phyloP scores from a whole-genome alignment of 2,113 vertebrate species.

The Lonchura striata region DNA sequence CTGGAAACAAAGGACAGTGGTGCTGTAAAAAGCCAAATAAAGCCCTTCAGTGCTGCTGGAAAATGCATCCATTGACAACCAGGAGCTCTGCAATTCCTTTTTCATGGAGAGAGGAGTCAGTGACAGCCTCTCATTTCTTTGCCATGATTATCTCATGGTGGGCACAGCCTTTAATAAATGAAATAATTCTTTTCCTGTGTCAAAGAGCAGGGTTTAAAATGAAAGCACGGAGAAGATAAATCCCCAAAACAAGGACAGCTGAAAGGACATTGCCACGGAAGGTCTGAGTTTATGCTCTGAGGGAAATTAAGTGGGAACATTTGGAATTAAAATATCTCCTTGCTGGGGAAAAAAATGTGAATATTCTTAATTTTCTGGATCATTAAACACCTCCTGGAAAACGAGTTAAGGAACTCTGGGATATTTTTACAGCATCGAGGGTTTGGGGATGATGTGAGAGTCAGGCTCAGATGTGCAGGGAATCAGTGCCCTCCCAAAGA shows the following conservation, averaged over 20 bases:
- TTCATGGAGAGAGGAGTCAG: background rate
- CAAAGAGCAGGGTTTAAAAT: background rate
- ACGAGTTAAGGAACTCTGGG: background rate
- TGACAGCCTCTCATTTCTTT: background rate
- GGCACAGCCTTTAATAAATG: background rate
- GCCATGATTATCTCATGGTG: background rate
- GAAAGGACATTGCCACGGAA: background rate
- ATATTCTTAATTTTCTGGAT: slow-evolving; percentile 58
- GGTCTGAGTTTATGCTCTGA: background rate
- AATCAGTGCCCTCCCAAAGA: background rate
- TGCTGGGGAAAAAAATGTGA: background rate
- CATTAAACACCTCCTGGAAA: slow-evolving; percentile 30
- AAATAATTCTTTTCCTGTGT: background rate
- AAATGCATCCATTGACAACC: background rate
- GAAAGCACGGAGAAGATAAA: background rate
- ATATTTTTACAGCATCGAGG: background rate
- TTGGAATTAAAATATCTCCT: background rate
- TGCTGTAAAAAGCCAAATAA: background rate
- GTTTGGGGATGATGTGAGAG: background rate
- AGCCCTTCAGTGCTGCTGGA: background rate
- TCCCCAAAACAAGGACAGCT: background rate
- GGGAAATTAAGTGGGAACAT: background rate
- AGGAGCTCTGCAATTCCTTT: background rate
- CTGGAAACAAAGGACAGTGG: background rate
- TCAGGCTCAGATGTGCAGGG: background rate